Percentiles rank a stretch among this genome's conserved stretches.
These are phyloP conservation scores for Staurois parvus DNA, from an alignment of 2,797 vertebrate species.

Conservation along the genomic window DNA sequence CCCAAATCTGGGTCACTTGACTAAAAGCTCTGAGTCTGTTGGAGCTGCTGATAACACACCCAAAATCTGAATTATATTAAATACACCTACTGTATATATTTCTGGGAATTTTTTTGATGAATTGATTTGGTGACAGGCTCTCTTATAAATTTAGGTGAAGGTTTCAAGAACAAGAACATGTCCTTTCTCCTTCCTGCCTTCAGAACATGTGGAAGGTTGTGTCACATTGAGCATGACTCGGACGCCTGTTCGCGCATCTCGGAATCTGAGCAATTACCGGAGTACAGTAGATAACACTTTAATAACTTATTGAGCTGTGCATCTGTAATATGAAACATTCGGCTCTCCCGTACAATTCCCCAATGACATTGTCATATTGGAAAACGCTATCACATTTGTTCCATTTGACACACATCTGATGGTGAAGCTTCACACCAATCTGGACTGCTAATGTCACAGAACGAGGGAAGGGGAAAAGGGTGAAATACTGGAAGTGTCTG, in stretches of 20 bases:
- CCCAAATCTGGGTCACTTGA: too few species aligned
- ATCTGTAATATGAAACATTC: slow-evolving; percentile 36
- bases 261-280: slow-evolving; percentile 14
- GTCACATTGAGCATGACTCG: slow-evolving; percentile 5
- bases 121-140: too few species aligned
- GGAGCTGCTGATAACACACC: too few species aligned
- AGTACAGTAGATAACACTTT: slow-evolving; percentile 46
- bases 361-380: slow-evolving; percentile 26
- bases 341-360: slow-evolving; percentile 19
- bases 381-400: slow-evolving; percentile 35
- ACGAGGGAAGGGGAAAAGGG: neutral
- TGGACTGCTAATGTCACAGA: slow-evolving; percentile 9
- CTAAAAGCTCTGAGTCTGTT: too few species aligned
- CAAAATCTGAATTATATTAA: too few species aligned
- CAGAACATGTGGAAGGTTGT: slow-evolving; percentile 2
- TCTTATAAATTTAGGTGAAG: too few species aligned
- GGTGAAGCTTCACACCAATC: slow-evolving; percentile 40
- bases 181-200: neutral
- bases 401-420: slow-evolving; percentile 42
- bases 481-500: slow-evolving; percentile 16
- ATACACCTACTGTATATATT: too few species aligned
- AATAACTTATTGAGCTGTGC: slow-evolving; percentile 38
- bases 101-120: too few species aligned
- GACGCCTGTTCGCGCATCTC: slow-evolving; percentile 20
- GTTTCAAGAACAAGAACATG: too few species aligned